Conservation (phyloP, 2,888 invertebrate species). For the Microdon myrmicae region DNA sequence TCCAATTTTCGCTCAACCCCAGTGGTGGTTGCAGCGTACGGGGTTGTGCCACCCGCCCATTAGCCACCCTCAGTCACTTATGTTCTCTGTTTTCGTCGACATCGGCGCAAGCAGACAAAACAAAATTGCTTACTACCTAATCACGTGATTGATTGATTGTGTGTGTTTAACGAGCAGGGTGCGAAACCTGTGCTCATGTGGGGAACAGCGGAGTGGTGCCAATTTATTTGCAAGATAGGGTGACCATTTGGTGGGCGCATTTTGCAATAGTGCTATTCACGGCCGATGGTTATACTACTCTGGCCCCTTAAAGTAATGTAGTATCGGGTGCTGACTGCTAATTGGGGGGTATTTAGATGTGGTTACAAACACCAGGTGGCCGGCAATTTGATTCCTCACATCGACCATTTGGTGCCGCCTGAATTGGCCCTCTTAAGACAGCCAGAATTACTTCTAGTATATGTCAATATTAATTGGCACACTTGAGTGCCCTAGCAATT, state of each 20-base stretch:
- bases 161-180: slow-evolving; percentile 49
- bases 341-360: slow-evolving; percentile 2
- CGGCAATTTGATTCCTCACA: neutral
- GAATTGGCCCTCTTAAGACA: neutral
- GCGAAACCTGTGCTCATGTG: slow-evolving; percentile 42
- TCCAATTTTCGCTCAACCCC: slow-evolving; percentile 10
- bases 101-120: slow-evolving; percentile 33
- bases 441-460: neutral
- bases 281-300: too few species aligned
- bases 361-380: slow-evolving; percentile 16
- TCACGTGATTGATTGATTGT: slow-evolving; percentile 53
- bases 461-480: slow-evolving; percentile 34
- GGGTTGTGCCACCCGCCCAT: too few species aligned
- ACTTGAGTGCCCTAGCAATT: slow-evolving; percentile 8
- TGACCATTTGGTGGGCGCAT: slow-evolving; percentile 13
- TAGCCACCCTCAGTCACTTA: neutral
- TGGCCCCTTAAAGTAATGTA: too few species aligned
- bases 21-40: too few species aligned
- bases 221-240: slow-evolving; percentile 41
- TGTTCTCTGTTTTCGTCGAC: slow-evolving; percentile 5
- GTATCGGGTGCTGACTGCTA: slow-evolving; percentile 13
- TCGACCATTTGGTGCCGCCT: too few species aligned
- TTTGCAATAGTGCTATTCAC: too few species aligned
- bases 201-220: too few species aligned
- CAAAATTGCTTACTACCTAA: slow-evolving; percentile 52